Evolutionary conservation across 2,797 vertebrate genomes (phyloP).

Genomic region (Sebastiscus albofasciatus): DNA sequence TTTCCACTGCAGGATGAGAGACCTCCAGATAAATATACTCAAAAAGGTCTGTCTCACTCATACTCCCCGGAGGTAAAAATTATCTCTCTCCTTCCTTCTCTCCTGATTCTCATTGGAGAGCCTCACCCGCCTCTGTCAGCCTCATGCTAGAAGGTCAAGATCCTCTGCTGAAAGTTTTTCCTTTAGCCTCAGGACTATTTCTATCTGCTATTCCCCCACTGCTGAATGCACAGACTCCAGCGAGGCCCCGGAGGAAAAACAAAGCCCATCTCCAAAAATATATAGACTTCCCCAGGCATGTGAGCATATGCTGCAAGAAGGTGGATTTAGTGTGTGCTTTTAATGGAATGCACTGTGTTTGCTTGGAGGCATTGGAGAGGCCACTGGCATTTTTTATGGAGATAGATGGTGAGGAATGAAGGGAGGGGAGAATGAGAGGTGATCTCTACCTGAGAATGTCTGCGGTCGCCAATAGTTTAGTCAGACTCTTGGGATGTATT

Average conservation of each 20-base stretch:
- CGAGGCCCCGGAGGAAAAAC: conserved; percentile 58
- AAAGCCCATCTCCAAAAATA: conserved; percentile 70
- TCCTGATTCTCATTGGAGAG: conserved; percentile 55
- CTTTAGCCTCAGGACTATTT: conserved; percentile 62
- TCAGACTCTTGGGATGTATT: conserved; percentile 23
- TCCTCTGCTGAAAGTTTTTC: conserved; percentile 63
- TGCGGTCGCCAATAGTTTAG: conserved; percentile 13
- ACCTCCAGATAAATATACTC: conserved; percentile 44
- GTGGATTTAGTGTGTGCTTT: conserved; percentile 60
- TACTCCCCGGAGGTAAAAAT: conserved; percentile 49
- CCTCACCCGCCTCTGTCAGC: conserved; percentile 47
- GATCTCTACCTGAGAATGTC: conserved; percentile 33
- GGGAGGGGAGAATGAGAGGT: neutral
- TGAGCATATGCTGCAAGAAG: conserved; percentile 43
- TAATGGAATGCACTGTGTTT: conserved; percentile 60
- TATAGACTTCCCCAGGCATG: conserved; percentile 59
- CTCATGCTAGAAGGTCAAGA: conserved; percentile 63
- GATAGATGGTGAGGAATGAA: conserved; percentile 27
- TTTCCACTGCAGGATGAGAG: conserved; percentile 24
- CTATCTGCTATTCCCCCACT: conserved; percentile 42
- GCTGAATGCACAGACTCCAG: conserved; percentile 44
- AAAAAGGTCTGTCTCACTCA: conserved; percentile 51
- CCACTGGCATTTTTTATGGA: conserved; percentile 44
- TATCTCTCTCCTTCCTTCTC: conserved; percentile 20
- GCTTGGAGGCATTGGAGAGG: conserved; percentile 46